Evolutionary conservation across 2,797 vertebrate species (phyloP), one percentile per base, ranked within the genome.

Genomic region (Sardinella longiceps): DNA sequence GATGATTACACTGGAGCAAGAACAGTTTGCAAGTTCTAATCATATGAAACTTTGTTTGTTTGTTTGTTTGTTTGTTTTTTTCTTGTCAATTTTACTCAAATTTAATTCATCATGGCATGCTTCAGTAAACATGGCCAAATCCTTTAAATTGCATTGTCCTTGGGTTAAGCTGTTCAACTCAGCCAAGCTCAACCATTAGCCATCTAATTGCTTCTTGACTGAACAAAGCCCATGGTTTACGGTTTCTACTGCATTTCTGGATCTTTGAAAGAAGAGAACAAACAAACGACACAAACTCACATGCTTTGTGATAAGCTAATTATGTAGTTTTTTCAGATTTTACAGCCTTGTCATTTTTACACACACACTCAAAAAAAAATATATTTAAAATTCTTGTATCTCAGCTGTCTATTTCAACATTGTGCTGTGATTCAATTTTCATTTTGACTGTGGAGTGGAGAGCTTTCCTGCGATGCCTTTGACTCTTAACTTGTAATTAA

Each of bases 191-290:
- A 87, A 66, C 63, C 39, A 80, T 84, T 81, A 82, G 58, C 39
- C 45, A 25, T 81, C 84, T 87, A 84, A 87, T 80, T 86, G 66
- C 80, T 82, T 87, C 56, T 86, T 83, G 86, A 85, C 82, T 20
- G 80, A 87, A 81, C 45, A 83, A 88, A 77, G 82, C 14, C 80
- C 84, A 60, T 25, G 39, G 82, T 87, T 84, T 89, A 56, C 30
- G 46, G 45, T 58, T 43, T 85, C 20, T 20, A 23, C 51, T 53
- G 51, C 56, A 89, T 83, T 85, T 63, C 56, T 82, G 23, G 81
- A 58, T 48, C 7, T 48, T 60, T 80, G 39, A 87, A 85, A 81
- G 10, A 53, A 50, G 7, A 3, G 7, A 50, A 50, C 46, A 48
- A 48, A 48, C 28, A 15, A 25, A 25, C 60, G 80, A 51, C 25